A percentile compares a stretch with the other conserved stretches of the same genome.
Conservation (phyloP, 2,113 vertebrate species). For the Carassius auratus region DNA sequence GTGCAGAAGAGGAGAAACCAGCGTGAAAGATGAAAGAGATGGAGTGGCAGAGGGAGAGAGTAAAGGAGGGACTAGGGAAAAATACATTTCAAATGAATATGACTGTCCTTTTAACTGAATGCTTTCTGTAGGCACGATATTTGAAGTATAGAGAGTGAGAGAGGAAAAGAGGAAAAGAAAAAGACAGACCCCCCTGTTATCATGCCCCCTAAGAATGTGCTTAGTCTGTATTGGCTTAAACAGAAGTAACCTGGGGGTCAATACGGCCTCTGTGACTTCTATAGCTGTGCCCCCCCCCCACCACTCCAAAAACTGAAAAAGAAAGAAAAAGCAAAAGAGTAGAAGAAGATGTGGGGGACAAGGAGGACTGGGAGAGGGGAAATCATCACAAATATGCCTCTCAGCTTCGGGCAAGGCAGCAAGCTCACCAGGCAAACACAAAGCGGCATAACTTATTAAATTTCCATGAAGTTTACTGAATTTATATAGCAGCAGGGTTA, state of each 20-base stretch:
- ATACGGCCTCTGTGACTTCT: conserved; percentile 68
- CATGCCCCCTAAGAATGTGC: conserved; percentile 77
- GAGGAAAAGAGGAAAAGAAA: conserved; percentile 67
- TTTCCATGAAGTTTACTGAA: conserved; percentile 83
- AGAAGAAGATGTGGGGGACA: conserved; percentile 14
- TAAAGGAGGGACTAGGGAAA: conserved; percentile 62
- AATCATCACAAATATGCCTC: conserved; percentile 75
- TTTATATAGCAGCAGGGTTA: conserved; percentile 66
- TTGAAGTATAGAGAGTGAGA: conserved; percentile 70
- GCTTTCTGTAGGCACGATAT: conserved; percentile 75
- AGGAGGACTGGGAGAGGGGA: conserved; percentile 61
- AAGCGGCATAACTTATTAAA: conserved; percentile 78
- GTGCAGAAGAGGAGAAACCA: conserved; percentile 73
- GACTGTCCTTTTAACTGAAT: conserved; percentile 80
- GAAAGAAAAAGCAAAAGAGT: conserved; percentile 16
- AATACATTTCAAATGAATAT: conserved; percentile 77
- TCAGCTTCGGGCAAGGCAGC: conserved; percentile 65
- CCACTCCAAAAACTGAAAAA: conserved; percentile 66
- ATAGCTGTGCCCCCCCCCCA: conserved; percentile 68
- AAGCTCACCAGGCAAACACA: conserved; percentile 75
- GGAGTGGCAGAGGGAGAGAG: conserved; percentile 61
- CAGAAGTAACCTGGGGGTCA: conserved; percentile 71
- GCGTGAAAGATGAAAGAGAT: conserved; percentile 58
- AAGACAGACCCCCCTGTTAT: conserved; percentile 72
- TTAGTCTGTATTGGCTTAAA: conserved; percentile 74